Evolutionary conservation across 2,888 invertebrate species (phyloP).

Genomic region (Neoascia interrupta): DNA sequence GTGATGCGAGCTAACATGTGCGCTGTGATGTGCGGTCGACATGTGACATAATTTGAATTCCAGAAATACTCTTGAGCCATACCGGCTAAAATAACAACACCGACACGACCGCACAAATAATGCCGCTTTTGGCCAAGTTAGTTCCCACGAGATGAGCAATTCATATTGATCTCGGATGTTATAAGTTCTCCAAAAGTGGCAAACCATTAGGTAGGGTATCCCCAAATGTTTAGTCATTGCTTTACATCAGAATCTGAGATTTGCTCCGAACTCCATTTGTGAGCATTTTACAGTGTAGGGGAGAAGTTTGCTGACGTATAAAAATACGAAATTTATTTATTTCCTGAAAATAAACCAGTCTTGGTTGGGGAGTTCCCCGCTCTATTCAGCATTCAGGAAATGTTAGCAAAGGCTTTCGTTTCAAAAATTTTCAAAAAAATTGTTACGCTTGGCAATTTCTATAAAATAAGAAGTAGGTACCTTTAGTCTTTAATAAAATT

Average conservation of each 20-base stretch:
- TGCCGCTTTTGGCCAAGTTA: slow-evolving; percentile 20
- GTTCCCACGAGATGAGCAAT: slow-evolving; percentile 21
- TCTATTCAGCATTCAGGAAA: too few relatives aligned
- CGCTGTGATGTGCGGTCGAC: slow-evolving; percentile 33
- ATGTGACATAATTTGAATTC: slow-evolving; percentile 61
- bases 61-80: slow-evolving; percentile 42
- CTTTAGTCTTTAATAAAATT: too few relatives aligned
- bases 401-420: too few relatives aligned
- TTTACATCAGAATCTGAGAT: slow-evolving; percentile 12
- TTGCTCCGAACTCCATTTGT: slow-evolving; percentile 28
- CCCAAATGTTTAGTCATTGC: slow-evolving; percentile 55
- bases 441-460: too few relatives aligned
- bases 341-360: too few relatives aligned
- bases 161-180: too few relatives aligned
- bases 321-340: too few relatives aligned
- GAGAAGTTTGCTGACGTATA: neutral
- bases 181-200: slow-evolving; percentile 53
- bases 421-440: too few relatives aligned
- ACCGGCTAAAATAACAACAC: slow-evolving; percentile 13
- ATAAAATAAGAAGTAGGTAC: too few relatives aligned
- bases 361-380: too few relatives aligned
- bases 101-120: neutral
- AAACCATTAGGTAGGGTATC: slow-evolving; percentile 58
- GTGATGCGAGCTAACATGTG: slow-evolving; percentile 40
- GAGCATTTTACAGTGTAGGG: slow-evolving; percentile 11